Conservation (phyloP, 1,140 invertebrate genomes). For the Eupristina koningsbergeri region DNA sequence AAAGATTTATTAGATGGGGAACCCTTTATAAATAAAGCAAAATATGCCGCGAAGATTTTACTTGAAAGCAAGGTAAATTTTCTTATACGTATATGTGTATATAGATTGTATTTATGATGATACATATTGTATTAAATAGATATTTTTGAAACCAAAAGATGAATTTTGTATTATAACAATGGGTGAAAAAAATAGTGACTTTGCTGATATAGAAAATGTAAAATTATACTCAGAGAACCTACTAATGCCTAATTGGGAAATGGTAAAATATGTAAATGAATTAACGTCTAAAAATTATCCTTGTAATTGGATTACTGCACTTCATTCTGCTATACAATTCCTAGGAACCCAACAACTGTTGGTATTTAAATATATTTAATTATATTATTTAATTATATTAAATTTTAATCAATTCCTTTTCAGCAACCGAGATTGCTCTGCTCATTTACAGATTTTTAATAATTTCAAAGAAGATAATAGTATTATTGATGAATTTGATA, state of each 20-base stretch:
- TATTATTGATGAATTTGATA: slow-evolving; percentile 51
- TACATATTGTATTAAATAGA: slow-evolving; percentile 49
- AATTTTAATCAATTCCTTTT: slow-evolving; percentile 38
- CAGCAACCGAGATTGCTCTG: slow-evolving; percentile 38
- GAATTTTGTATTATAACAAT: slow-evolving; percentile 60
- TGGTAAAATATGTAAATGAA: slow-evolving; percentile 54
- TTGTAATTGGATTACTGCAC: slow-evolving; percentile 57
- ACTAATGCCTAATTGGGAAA: slow-evolving; percentile 56
- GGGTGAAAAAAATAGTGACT: slow-evolving; percentile 51
- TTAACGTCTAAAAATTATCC: slow-evolving; percentile 45
- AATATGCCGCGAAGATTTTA: slow-evolving; percentile 53
- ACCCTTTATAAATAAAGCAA: slow-evolving; percentile 56
- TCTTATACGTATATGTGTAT: background rate
- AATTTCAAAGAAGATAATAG: slow-evolving; percentile 55
- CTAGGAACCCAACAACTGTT: slow-evolving; percentile 53
- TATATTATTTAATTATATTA: slow-evolving; percentile 10
- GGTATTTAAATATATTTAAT: slow-evolving; percentile 9
- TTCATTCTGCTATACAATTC: slow-evolving; percentile 51
- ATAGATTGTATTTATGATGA: background rate
- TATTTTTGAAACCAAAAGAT: slow-evolving; percentile 59
- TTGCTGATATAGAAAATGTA: slow-evolving; percentile 23
- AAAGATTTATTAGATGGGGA: slow-evolving; percentile 33
- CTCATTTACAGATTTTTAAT: slow-evolving; percentile 52
- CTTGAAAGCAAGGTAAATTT: slow-evolving; percentile 58
- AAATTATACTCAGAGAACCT: slow-evolving; percentile 47